phyloP scores from a whole-genome alignment of 2,797 vertebrate species.

The Gadopsis bispinosus region DNA sequence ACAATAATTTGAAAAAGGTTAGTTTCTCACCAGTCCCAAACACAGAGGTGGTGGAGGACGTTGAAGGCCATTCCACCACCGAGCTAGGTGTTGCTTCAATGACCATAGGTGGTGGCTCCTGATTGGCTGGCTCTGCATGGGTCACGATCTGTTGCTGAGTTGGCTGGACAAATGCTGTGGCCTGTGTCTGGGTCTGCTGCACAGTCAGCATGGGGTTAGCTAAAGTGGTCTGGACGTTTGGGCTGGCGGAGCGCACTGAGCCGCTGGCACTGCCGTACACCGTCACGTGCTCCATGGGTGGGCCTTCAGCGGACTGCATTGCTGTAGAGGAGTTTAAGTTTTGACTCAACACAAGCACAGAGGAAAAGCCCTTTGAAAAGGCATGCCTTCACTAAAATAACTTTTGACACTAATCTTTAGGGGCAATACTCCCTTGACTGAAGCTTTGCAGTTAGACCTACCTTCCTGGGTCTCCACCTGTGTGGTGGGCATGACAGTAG shows the following conservation, averaged over 20 bases:
- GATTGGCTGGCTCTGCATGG: constrained; percentile 89
- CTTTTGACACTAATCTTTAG: background rate
- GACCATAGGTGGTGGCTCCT: constrained; percentile 87
- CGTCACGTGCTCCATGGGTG: constrained; percentile 92
- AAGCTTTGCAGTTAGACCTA: constrained; percentile 56
- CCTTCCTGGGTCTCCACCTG: constrained; percentile 98
- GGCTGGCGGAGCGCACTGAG: constrained; percentile 97
- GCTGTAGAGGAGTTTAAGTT: constrained; percentile 74
- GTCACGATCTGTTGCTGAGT: constrained; percentile 95
- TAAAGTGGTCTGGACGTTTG: constrained; percentile 93
- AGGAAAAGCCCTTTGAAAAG: background rate
- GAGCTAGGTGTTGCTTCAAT: constrained; percentile 92
- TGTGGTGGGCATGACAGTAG: constrained; percentile 98
- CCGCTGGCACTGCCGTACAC: constrained; percentile 95
- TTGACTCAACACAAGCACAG: background rate
- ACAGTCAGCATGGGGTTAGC: constrained; percentile 90
- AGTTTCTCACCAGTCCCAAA: constrained; percentile 91
- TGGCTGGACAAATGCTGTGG: constrained; percentile 97
- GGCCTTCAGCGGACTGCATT: constrained; percentile 91
- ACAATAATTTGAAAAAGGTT: too few species aligned
- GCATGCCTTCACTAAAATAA: background rate
- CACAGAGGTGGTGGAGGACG: constrained; percentile 91
- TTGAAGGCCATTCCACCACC: constrained; percentile 93
- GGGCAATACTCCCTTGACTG: accelerated
- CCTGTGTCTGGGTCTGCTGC: constrained; percentile 91